Conservation (phyloP, 2,888 invertebrate genomes). For the Opisthograptis luteolata region DNA sequence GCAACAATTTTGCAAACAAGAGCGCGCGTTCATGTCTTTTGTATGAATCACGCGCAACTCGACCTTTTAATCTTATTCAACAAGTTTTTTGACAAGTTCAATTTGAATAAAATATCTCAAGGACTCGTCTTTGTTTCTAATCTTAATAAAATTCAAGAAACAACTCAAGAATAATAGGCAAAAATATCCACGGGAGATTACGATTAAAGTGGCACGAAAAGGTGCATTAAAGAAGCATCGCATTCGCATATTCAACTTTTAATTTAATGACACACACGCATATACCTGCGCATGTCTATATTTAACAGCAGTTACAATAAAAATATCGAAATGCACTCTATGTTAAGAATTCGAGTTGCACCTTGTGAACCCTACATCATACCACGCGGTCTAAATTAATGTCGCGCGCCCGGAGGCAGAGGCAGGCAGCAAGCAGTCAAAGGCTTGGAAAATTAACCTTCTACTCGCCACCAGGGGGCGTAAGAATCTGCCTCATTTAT, state of each 20-base stretch:
- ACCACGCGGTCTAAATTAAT: constrained; percentile 21
- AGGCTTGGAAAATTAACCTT: constrained; percentile 48
- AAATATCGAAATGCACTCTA: constrained; percentile 17
- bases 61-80: neutral
- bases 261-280: constrained; percentile 6
- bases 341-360: constrained; percentile 20
- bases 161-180: neutral
- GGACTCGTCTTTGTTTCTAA: neutral
- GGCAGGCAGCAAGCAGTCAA: neutral
- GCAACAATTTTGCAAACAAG: neutral
- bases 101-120: neutral
- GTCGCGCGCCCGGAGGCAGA: constrained; percentile 8
- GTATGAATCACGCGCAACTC: constrained; percentile 33
- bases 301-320: constrained; percentile 19
- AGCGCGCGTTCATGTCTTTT: constrained; percentile 53
- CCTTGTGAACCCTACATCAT: constrained; percentile 21
- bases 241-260: neutral
- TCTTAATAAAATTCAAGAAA: too few species aligned
- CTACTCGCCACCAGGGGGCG: constrained; percentile 74
- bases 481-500: constrained; percentile 51
- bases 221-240: neutral
- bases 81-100: neutral
- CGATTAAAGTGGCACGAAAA: constrained; percentile 5
- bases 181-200: neutral
- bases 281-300: constrained; percentile 5